Percentiles rank a stretch among this genome's conserved stretches.
Evolutionary conservation across 1,140 invertebrate species (phyloP).

Genomic region (Anthonomus grandis): DNA sequence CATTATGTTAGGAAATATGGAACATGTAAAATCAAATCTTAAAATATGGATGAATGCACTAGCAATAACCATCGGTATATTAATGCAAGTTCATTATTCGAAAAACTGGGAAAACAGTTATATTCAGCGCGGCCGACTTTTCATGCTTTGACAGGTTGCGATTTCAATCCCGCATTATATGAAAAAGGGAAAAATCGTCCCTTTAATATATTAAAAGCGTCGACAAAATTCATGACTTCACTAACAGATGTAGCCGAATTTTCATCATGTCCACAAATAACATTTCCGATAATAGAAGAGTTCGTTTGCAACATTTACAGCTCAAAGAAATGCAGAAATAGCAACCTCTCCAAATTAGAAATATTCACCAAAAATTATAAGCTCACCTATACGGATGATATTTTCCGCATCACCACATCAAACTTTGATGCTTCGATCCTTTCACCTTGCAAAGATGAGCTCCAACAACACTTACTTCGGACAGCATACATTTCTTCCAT

Average conservation of each 20-base stretch:
- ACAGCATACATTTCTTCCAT: constrained; percentile 34
- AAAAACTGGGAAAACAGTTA: constrained; percentile 32
- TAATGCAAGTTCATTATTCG: constrained; percentile 37
- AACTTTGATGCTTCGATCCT: constrained; percentile 40
- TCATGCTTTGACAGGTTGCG: constrained; percentile 49
- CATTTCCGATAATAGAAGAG: too few species aligned
- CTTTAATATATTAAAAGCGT: constrained; percentile 28
- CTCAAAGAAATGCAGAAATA: background rate
- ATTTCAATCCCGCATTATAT: constrained; percentile 46
- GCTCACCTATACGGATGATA: constrained; percentile 28
- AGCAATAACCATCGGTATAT: too few species aligned
- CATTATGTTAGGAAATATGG: too few species aligned
- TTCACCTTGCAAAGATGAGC: constrained; percentile 39
- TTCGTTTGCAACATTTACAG: too few species aligned
- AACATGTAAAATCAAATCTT: too few species aligned
- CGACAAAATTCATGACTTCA: constrained; percentile 6
- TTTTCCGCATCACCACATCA: constrained; percentile 32
- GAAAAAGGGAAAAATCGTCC: constrained; percentile 39
- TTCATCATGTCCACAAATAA: too few species aligned
- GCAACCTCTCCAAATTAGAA: too few species aligned
- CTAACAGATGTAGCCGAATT: background rate
- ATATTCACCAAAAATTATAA: background rate
- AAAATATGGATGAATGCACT: too few species aligned
- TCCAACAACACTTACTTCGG: constrained; percentile 39
- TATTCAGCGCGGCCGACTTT: constrained; percentile 41